phyloP scores from a whole-genome alignment of 2,113 vertebrate genomes.

The Lampris megalopsis region DNA sequence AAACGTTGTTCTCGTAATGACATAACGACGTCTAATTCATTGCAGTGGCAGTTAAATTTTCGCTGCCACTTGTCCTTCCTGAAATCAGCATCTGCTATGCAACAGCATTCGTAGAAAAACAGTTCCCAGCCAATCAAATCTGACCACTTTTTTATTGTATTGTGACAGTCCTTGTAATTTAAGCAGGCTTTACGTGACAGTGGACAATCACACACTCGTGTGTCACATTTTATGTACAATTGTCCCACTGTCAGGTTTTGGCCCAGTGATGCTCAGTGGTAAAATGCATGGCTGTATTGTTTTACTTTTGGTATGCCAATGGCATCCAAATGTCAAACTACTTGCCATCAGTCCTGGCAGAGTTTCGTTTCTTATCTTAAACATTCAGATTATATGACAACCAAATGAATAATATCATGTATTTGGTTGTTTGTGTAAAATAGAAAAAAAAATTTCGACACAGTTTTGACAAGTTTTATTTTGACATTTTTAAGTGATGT shows the following conservation, averaged over 20 bases:
- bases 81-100: constrained; percentile 72
- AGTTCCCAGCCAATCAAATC: constrained; percentile 50
- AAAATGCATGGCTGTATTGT: not conserved
- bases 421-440: not conserved
- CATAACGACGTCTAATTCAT: constrained; percentile 59
- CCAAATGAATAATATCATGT: not conserved
- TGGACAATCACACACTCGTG: constrained; percentile 10
- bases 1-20: constrained; percentile 60
- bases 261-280: not conserved
- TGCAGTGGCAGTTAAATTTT: constrained; percentile 73
- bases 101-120: constrained; percentile 62
- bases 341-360: not conserved
- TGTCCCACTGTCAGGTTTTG: not conserved
- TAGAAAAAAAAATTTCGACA: not conserved
- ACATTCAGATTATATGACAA: constrained; percentile 3
- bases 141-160: constrained; percentile 68
- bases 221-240: constrained; percentile 10
- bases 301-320: not conserved
- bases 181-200: constrained; percentile 43
- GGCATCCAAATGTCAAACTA: constrained; percentile 2
- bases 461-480: not conserved
- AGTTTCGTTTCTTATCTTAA: not conserved
- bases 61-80: constrained; percentile 57
- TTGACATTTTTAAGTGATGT: constrained; percentile 45
- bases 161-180: constrained; percentile 45